A percentile compares a stretch with the other conserved stretches of the same genome.
phyloP scores from a whole-genome alignment of 2,113 vertebrate genomes.

The Casuarius casuarius region DNA sequence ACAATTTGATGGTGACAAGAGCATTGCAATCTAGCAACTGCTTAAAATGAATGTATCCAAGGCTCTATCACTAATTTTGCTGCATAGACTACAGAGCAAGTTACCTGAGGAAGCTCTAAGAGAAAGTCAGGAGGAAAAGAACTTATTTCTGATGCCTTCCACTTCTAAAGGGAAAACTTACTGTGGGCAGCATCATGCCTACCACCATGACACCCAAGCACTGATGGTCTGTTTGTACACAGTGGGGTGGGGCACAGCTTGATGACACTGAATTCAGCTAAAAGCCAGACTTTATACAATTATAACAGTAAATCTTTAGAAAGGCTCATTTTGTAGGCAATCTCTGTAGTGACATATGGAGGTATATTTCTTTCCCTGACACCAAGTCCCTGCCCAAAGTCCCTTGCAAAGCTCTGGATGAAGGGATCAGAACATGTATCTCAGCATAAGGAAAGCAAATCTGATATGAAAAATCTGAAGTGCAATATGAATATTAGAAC shows the following conservation, averaged over 20 bases:
- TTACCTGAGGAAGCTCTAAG: neutral
- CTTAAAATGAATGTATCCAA: neutral
- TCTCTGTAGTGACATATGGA: neutral
- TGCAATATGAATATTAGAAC: neutral
- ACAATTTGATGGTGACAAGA: neutral
- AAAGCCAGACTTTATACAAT: neutral
- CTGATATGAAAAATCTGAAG: neutral
- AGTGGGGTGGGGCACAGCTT: neutral
- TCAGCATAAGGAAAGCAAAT: neutral
- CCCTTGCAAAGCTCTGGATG: neutral
- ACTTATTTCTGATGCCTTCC: neutral
- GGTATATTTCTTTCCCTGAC: neutral
- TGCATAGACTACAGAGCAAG: neutral
- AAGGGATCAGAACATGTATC: neutral
- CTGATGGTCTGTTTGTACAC: neutral
- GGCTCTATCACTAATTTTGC: neutral
- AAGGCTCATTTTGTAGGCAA: neutral
- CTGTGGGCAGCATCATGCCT: neutral
- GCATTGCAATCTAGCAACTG: neutral
- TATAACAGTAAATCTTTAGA: neutral
- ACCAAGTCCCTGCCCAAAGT: neutral
- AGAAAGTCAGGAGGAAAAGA: neutral
- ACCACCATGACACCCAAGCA: neutral
- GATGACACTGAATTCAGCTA: neutral
- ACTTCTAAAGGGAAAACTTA: neutral